Percentiles rank a stretch among this genome's conserved stretches.
phyloP scores from a whole-genome alignment of 1,140 invertebrate species.

The Anthonomus grandis region DNA sequence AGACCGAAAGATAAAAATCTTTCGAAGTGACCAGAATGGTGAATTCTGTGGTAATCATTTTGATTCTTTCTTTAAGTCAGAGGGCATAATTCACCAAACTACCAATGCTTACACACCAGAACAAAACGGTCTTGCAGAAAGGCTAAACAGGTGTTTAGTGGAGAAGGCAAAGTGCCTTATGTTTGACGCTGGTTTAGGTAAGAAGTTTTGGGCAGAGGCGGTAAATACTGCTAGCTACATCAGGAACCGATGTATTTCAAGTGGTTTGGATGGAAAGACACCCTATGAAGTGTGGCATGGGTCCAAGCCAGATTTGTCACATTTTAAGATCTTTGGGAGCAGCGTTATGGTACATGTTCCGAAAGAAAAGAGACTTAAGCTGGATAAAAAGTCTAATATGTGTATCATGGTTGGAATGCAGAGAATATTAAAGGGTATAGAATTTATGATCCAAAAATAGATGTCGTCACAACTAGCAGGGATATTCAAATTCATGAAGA shows the following conservation, averaged over 20 bases:
- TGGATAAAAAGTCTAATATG: slow-evolving; percentile 33
- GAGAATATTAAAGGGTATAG: slow-evolving; percentile 31
- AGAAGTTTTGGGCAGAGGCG: slow-evolving; percentile 48
- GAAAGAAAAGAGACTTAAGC: slow-evolving; percentile 36
- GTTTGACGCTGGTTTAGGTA: slow-evolving; percentile 35
- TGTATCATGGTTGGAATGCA: slow-evolving; percentile 31
- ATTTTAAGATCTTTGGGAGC: slow-evolving; percentile 43
- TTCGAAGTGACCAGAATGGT: slow-evolving; percentile 14
- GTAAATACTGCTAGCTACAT: slow-evolving; percentile 38
- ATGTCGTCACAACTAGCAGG: slow-evolving; percentile 33
- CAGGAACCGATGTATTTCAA: slow-evolving; percentile 9
- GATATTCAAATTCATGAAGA: slow-evolving; percentile 41
- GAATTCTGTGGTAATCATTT: slow-evolving; percentile 13
- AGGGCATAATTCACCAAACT: slow-evolving; percentile 18
- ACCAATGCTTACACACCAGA: slow-evolving; percentile 13
- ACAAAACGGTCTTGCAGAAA: slow-evolving; percentile 9
- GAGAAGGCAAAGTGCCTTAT: slow-evolving; percentile 45
- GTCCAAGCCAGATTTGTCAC: slow-evolving; percentile 36
- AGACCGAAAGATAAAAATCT: slow-evolving; percentile 10
- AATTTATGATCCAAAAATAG: slow-evolving; percentile 34
- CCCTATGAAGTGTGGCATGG: slow-evolving; percentile 34
- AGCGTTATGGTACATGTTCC: slow-evolving; percentile 41
- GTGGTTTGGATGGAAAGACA: too few relatives aligned
- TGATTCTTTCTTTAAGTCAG: slow-evolving; percentile 10
- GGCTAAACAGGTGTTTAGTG: slow-evolving; percentile 25